phyloP scores from a whole-genome alignment of 2,113 vertebrate genomes.

The Micromys minutus region DNA sequence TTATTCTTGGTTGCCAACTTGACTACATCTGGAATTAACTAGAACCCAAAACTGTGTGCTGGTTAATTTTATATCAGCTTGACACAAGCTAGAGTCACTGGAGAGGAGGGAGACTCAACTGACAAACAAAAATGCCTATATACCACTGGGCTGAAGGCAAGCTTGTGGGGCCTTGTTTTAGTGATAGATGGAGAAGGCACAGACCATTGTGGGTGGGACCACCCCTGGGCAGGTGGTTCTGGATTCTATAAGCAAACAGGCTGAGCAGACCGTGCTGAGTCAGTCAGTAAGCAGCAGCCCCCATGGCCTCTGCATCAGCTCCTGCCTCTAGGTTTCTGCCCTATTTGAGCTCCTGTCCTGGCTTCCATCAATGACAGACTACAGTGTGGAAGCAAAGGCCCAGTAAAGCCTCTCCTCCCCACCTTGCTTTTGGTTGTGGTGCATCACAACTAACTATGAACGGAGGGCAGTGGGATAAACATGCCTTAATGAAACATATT shows the following conservation, averaged over 20 bases:
- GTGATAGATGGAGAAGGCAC: too few relatives aligned
- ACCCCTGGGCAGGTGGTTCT: too few relatives aligned
- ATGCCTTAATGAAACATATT: neutral
- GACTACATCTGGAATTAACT: neutral
- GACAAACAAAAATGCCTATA: neutral
- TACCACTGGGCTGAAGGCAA: neutral
- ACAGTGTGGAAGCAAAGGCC: neutral
- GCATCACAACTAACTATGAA: neutral
- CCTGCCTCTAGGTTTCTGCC: neutral
- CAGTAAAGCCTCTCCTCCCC: neutral
- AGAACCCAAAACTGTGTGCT: neutral
- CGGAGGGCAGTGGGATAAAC: too few relatives aligned
- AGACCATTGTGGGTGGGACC: too few relatives aligned
- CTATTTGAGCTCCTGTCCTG: neutral
- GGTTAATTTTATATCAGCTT: neutral
- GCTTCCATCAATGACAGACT: neutral
- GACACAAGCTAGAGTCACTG: neutral
- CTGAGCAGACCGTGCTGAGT: neutral
- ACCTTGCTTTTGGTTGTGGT: neutral
- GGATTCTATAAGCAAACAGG: too few relatives aligned
- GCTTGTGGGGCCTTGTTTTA: neutral
- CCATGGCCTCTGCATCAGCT: neutral
- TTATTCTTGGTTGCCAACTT: neutral
- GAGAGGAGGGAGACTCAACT: neutral
- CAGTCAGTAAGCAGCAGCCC: neutral